Base-by-base conservation (phyloP, 2,113 vertebrate genomes). In the Toxotes jaculatrix region DNA sequence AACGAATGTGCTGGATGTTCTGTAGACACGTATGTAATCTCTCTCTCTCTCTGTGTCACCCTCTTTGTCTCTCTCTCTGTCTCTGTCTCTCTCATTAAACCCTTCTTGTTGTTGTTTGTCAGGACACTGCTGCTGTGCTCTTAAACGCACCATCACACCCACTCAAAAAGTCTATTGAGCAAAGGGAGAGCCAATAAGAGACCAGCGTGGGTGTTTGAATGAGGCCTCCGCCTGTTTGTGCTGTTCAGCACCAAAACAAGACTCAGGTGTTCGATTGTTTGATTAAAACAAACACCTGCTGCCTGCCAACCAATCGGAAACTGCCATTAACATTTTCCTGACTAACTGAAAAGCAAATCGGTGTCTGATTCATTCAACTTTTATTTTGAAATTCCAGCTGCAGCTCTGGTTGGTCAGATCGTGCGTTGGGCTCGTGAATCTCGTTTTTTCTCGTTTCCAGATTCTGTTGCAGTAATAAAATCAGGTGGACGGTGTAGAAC, bases 31-130 rank as follows among this genome's bases (percentile, higher is more conserved):
- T 27, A 27, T 27, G 27, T 27, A 27, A 27, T 27, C 5, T 47
- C 40, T 1, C 61, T 64, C 32, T 0, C 27, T 47, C 56, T 10
- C 62, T 60, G 36, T 36, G 4, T 40, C 38, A 0, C 23, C 27
- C 40, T 27, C 5, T 47, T 17, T 1, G 51, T 72, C 32, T 1
- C 61, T 72, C 32, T 0, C 43, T 51, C 57, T 21, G 45, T 68
- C 31, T 8, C 64, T 4, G 40, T 11, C 36, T 12, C 16, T 4
- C 13, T 14, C 69, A 23, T 70, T n/a, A n/a, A n/a, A 38, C 38
- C 13, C 12, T 4, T 49, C 21, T 60, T 68, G 23, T 47, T 70
- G 49, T 65, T 64, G 47, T 76, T 49, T 76, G 34, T 55, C 47
- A 40, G 61, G 45, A 47, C 43, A 3, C 36, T 1, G 13, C n/a